A percentile compares a stretch with the other conserved stretches of the same genome.
phyloP scores from a whole-genome alignment of 2,113 vertebrate genomes.

The Engraulis encrasicolus region DNA sequence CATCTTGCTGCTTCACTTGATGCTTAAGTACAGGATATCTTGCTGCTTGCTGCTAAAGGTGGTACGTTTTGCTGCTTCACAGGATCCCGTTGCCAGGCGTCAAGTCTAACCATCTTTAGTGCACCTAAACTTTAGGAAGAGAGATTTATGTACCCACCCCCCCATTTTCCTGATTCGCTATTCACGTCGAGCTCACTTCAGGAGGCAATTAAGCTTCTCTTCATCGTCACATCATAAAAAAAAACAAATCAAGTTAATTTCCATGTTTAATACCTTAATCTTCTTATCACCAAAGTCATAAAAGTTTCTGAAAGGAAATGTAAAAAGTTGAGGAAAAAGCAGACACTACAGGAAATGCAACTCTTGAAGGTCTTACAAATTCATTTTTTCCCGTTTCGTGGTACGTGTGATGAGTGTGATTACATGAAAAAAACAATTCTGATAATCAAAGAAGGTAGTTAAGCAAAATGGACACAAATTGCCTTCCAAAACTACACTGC shows the following conservation, averaged over 20 bases:
- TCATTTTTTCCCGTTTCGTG: background rate
- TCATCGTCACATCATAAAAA: slow-evolving; percentile 28
- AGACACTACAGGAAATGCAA: background rate
- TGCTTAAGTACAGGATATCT: too few species aligned
- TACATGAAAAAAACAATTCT: slow-evolving; percentile 18
- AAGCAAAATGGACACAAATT: slow-evolving; percentile 46
- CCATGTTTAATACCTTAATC: slow-evolving; percentile 45
- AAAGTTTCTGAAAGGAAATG: slow-evolving; percentile 13
- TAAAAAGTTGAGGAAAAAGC: background rate
- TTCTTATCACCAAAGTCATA: slow-evolving; percentile 44
- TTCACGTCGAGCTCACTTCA: background rate
- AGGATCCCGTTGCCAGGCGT: background rate
- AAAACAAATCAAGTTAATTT: slow-evolving; percentile 35
- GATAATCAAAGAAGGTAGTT: slow-evolving; percentile 33
- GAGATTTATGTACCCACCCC: background rate
- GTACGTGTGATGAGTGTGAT: background rate
- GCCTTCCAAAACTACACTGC: slow-evolving; percentile 26
- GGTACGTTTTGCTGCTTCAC: background rate
- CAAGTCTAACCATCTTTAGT: background rate
- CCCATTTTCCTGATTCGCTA: background rate
- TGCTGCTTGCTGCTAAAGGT: too few species aligned
- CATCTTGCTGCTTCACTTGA: too few species aligned
- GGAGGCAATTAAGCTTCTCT: slow-evolving; percentile 23
- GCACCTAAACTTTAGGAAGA: background rate
- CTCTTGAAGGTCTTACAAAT: background rate